phyloP scores from a whole-genome alignment of 1,140 invertebrate species.

The Macrobrachium rosenbergii region DNA sequence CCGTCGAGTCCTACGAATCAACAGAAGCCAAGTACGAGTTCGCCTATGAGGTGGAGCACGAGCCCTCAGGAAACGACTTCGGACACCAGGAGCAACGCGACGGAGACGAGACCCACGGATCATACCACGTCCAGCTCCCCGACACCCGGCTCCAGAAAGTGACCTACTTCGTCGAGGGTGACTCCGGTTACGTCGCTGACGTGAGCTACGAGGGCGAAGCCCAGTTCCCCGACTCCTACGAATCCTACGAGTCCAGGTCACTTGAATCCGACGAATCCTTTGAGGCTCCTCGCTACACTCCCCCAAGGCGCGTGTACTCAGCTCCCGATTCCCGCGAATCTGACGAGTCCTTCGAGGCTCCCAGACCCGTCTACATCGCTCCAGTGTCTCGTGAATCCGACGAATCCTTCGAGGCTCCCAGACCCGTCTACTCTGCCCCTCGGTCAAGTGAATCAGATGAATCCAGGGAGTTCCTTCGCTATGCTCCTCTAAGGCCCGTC shows the following conservation, averaged over 20 bases:
- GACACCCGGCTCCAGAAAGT: slow-evolving; percentile 53
- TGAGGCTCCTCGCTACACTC: not conserved
- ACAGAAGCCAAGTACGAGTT: not conserved
- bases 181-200: slow-evolving; percentile 32
- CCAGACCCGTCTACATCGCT: no score
- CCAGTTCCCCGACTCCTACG: slow-evolving; percentile 12
- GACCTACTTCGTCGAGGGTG: slow-evolving; percentile 18
- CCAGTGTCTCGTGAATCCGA: no score
- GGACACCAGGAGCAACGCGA: slow-evolving; percentile 22
- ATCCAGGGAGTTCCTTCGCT: no score
- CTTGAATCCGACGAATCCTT: not conserved
- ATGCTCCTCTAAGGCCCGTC: no score
- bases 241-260: not conserved
- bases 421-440: no score
- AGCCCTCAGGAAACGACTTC: slow-evolving; percentile 32
- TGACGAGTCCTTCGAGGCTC: no score
- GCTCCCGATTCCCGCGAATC: no score
- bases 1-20: no score
- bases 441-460: no score
- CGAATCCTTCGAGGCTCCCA: no score
- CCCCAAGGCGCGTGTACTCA: not conserved
- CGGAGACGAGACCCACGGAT: slow-evolving; percentile 37
- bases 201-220: slow-evolving; percentile 38
- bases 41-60: not conserved
- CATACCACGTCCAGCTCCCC: slow-evolving; percentile 61